Conservation (phyloP, 2,797 vertebrate species). For the Yasuhikotakia modesta region DNA sequence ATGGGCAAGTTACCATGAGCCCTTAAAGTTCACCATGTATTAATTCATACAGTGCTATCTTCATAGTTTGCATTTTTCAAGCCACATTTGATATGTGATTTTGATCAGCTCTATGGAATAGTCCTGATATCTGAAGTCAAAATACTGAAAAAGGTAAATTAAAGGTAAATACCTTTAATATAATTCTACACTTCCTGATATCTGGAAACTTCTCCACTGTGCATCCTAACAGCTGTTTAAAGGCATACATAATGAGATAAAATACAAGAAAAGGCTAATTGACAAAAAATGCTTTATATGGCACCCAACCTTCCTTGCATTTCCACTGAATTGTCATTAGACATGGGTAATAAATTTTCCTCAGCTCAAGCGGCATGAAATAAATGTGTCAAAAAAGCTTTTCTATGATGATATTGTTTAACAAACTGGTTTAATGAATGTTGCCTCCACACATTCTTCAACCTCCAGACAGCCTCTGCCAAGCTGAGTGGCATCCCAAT, state of each 20-base stretch:
- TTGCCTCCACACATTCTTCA: conserved; percentile 44
- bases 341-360: conserved; percentile 19
- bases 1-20: conserved; percentile 15
- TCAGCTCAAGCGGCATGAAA: conserved; percentile 32
- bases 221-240: neutral
- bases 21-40: neutral
- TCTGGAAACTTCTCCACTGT: neutral
- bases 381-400: conserved; percentile 43
- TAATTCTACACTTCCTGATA: neutral
- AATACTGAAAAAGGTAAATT: neutral
- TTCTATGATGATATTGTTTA: conserved; percentile 15
- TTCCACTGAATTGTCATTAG: conserved; percentile 12
- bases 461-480: conserved; percentile 28
- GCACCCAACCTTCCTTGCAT: neutral
- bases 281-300: neutral
- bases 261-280: conserved; percentile 9
- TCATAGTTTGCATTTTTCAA: neutral
- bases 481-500: conserved; percentile 56
- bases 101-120: neutral
- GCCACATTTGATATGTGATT: neutral
- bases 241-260: conserved; percentile 1
- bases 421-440: conserved; percentile 45
- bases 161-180: neutral
- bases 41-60: neutral
- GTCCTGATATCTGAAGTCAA: neutral